These are phyloP conservation scores for Maniola jurtina DNA, from an alignment of 1,140 invertebrate species.

Conservation along the genomic window DNA sequence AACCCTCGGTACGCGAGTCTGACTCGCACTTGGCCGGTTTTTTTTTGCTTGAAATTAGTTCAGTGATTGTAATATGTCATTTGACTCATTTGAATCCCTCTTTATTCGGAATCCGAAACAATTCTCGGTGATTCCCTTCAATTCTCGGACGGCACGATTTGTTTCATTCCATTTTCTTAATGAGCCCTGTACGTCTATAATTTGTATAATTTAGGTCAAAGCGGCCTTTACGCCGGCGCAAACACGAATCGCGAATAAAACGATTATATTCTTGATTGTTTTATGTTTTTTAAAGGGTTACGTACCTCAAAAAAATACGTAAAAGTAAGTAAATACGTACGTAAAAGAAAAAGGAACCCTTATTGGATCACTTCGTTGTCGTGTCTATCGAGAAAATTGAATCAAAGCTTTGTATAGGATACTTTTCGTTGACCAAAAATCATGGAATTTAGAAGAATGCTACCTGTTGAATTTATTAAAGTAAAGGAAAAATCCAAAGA, in stretches of 20 bases:
- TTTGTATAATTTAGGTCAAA: slow-evolving; percentile 22
- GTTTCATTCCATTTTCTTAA: slow-evolving; percentile 35
- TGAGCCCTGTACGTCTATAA: slow-evolving; percentile 27
- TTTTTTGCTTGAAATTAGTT: too few species aligned
- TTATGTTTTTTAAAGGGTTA: slow-evolving; percentile 2
- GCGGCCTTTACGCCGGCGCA: slow-evolving; percentile 16
- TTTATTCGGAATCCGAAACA: slow-evolving; percentile 11
- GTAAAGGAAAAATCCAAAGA: too few species aligned
- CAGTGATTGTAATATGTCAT: too few species aligned
- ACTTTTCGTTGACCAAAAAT: too few species aligned
- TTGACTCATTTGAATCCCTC: background rate
- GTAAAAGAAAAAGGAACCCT: background rate
- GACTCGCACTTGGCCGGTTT: too few species aligned
- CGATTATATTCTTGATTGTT: slow-evolving; percentile 30
- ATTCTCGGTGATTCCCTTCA: slow-evolving; percentile 31
- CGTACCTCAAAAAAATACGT: background rate
- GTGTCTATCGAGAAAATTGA: background rate
- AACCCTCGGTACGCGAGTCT: too few species aligned
- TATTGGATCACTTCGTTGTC: background rate
- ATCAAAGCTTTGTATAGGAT: background rate
- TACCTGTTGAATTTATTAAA: too few species aligned
- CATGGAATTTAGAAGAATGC: too few species aligned
- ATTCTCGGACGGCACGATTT: slow-evolving; percentile 31
- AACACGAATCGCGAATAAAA: slow-evolving; percentile 26
- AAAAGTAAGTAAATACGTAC: too few species aligned